A percentile compares a stretch with the other conserved stretches of the same genome.
These are phyloP conservation scores for Microdon myrmicae DNA, from an alignment of 2,888 invertebrate genomes.

Conservation along the genomic window DNA sequence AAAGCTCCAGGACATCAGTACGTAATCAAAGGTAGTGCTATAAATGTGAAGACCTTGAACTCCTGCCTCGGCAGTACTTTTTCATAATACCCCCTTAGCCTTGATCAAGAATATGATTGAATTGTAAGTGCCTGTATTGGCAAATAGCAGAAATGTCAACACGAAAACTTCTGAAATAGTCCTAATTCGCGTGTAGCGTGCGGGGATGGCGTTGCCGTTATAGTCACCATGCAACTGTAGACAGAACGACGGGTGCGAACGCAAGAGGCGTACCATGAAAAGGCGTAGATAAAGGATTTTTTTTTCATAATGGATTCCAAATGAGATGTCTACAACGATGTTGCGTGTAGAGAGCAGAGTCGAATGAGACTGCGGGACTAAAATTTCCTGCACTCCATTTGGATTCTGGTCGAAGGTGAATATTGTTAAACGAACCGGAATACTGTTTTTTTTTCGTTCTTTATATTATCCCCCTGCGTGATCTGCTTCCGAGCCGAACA, in stretches of 20 bases:
- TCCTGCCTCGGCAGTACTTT: background rate
- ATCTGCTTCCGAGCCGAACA: constrained; percentile 3
- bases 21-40: too few species aligned
- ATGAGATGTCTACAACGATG: constrained; percentile 24
- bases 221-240: too few species aligned
- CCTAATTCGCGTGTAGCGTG: constrained; percentile 33
- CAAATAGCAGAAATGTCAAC: constrained; percentile 42
- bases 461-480: constrained; percentile 1
- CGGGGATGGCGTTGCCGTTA: constrained; percentile 1
- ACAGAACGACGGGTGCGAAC: constrained; percentile 30
- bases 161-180: constrained; percentile 34
- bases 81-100: background rate
- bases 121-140: constrained; percentile 26
- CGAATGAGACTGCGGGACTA: constrained; percentile 3
- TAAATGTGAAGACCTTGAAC: constrained; percentile 39
- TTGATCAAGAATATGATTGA: constrained; percentile 23
- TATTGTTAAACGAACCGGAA: constrained; percentile 51
- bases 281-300: constrained; percentile 46
- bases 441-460: constrained; percentile 31
- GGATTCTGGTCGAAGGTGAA: constrained; percentile 39
- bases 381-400: background rate
- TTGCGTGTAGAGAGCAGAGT: too few species aligned
- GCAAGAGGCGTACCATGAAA: constrained; percentile 30
- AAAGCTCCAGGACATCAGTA: too few species aligned
- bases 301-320: constrained; percentile 29